Percentiles rank a stretch among this genome's conserved stretches.
phyloP scores from a whole-genome alignment of 2,113 vertebrate species.

The Pycnonotus jocosus region DNA sequence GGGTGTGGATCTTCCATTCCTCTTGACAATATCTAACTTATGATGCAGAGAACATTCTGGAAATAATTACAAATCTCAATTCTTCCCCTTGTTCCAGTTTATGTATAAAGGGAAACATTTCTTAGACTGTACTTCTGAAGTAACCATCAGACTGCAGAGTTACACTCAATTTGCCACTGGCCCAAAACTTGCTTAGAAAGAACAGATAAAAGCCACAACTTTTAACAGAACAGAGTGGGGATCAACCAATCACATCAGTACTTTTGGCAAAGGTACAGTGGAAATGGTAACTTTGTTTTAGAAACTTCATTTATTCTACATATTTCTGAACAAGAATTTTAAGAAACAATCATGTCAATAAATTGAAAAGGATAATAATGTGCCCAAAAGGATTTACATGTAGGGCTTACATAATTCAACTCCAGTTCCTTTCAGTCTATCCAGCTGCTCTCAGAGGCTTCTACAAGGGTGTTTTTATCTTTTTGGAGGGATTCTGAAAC shows the following conservation, averaged over 20 bases:
- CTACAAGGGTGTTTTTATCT: not conserved
- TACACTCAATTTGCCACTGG: not conserved
- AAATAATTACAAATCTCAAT: not conserved
- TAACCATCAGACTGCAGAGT: not conserved
- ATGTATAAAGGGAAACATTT: not conserved
- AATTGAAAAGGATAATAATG: not conserved
- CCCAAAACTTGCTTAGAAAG: not conserved
- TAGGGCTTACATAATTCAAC: not conserved
- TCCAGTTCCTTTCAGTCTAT: not conserved
- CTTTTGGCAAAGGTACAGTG: not conserved
- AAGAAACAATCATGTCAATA: not conserved
- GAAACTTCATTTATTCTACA: not conserved
- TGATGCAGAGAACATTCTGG: not conserved
- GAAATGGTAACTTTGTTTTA: not conserved
- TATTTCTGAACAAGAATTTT: not conserved
- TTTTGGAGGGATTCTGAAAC: not conserved
- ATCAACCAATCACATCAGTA: not conserved
- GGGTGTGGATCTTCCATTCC: not conserved
- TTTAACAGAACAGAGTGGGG: not conserved
- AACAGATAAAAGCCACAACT: not conserved
- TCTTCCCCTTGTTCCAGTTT: not conserved
- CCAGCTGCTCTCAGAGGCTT: not conserved
- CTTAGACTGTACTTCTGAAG: not conserved
- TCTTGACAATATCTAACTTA: not conserved
- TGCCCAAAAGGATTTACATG: not conserved